phyloP scores from a whole-genome alignment of 2,113 vertebrate species.

The Pterocles gutturalis region DNA sequence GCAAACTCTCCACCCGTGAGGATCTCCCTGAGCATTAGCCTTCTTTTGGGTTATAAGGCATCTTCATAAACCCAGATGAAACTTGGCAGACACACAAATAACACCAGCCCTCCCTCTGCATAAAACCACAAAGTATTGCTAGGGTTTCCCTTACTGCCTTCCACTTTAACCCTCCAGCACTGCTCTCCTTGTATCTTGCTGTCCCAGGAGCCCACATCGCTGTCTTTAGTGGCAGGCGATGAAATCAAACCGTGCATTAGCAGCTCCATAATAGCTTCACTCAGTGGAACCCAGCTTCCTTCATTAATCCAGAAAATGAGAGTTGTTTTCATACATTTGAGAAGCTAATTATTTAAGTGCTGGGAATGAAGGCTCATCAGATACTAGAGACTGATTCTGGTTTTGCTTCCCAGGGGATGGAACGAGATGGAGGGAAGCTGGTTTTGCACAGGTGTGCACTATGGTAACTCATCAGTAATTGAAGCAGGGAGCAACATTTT shows the following conservation, averaged over 20 bases:
- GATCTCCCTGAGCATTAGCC: neutral
- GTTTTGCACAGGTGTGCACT: slow-evolving; percentile 46
- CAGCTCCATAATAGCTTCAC: slow-evolving; percentile 58
- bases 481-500: neutral
- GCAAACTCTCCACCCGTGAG: neutral
- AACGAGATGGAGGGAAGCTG: neutral
- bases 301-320: slow-evolving; percentile 74
- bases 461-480: neutral
- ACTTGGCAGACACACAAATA: neutral
- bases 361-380: slow-evolving; percentile 73
- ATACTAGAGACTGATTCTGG: slow-evolving; percentile 46
- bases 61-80: neutral
- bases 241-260: slow-evolving; percentile 64
- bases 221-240: slow-evolving; percentile 43
- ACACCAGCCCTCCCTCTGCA: neutral
- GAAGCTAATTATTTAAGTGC: slow-evolving; percentile 75
- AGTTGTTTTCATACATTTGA: slow-evolving; percentile 57
- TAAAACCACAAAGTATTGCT: neutral
- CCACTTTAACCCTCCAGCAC: neutral
- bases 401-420: slow-evolving; percentile 42
- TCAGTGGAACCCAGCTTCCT: slow-evolving; percentile 65
- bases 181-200: neutral
- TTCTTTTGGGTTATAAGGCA: neutral
- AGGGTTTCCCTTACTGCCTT: neutral
- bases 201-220: neutral